Conservation (phyloP, 2,797 vertebrate species). For the Catharus ustulatus region DNA sequence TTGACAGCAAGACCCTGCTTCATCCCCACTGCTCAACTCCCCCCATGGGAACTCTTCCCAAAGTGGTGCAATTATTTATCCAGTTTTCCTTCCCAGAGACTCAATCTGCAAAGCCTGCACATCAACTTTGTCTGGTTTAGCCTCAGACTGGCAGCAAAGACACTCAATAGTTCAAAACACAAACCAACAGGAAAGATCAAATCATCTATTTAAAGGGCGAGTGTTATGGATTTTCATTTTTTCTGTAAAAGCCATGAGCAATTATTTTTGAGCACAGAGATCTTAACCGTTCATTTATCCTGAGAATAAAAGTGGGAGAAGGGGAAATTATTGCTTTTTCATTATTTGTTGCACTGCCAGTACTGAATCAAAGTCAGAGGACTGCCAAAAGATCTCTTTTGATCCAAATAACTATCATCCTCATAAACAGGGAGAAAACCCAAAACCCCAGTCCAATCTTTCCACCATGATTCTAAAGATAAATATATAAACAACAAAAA, state of each 20-base stretch:
- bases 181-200: slow-evolving; percentile 9
- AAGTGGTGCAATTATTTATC: background rate
- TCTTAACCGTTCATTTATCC: slow-evolving; percentile 29
- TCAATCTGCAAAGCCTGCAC: background rate
- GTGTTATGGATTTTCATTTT: background rate
- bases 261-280: slow-evolving; percentile 30
- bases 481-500: background rate
- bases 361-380: slow-evolving; percentile 21
- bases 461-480: background rate
- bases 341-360: slow-evolving; percentile 14
- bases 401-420: slow-evolving; percentile 20
- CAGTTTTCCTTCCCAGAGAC: background rate
- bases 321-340: slow-evolving; percentile 28
- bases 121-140: background rate
- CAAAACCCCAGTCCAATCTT: background rate
- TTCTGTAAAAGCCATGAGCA: background rate
- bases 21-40: background rate
- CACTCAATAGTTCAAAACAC: background rate
- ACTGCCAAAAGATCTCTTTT: slow-evolving; percentile 25
- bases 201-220: background rate
- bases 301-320: slow-evolving; percentile 14
- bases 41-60: background rate
- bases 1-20: background rate
- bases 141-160: background rate
- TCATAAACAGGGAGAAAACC: slow-evolving; percentile 3